Conservation (phyloP, 1,140 invertebrate species). For the Stegodyphus mimosarum region DNA sequence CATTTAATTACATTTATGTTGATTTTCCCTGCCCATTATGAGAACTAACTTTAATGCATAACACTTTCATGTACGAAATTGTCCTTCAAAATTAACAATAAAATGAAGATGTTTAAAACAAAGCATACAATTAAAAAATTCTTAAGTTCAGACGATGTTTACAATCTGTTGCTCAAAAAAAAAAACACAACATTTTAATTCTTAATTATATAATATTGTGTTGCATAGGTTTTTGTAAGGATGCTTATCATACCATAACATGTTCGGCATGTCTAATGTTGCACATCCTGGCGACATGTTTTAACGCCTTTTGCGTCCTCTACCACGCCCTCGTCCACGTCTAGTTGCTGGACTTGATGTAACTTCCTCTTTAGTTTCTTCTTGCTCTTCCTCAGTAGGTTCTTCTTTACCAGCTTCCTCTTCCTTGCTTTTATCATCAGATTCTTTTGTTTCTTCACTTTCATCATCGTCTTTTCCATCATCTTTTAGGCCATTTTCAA, state of each 20-base stretch:
- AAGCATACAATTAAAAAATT: neutral
- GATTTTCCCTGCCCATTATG: too few species aligned
- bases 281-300: neutral
- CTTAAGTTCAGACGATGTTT: too few species aligned
- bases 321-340: conserved; percentile 43
- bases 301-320: conserved; percentile 52
- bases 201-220: neutral
- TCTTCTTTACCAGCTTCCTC: conserved; percentile 39
- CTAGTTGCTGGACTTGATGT: conserved; percentile 39
- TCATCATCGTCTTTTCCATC: conserved; percentile 37
- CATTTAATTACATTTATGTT: neutral
- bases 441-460: conserved; percentile 44
- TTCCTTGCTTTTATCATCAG: conserved; percentile 42
- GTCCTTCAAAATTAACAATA: neutral
- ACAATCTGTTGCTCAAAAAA: too few species aligned
- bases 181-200: too few species aligned
- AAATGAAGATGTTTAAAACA: neutral
- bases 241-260: conserved; percentile 3
- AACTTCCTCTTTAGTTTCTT: conserved; percentile 39
- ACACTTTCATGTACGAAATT: neutral
- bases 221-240: neutral
- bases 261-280: neutral
- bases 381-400: conserved; percentile 29
- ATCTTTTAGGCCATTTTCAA: conserved; percentile 42
- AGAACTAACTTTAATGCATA: neutral